These are phyloP conservation scores for Acanthurus leucopareius DNA, from an alignment of 2,797 vertebrate species.

Conservation along the genomic window DNA sequence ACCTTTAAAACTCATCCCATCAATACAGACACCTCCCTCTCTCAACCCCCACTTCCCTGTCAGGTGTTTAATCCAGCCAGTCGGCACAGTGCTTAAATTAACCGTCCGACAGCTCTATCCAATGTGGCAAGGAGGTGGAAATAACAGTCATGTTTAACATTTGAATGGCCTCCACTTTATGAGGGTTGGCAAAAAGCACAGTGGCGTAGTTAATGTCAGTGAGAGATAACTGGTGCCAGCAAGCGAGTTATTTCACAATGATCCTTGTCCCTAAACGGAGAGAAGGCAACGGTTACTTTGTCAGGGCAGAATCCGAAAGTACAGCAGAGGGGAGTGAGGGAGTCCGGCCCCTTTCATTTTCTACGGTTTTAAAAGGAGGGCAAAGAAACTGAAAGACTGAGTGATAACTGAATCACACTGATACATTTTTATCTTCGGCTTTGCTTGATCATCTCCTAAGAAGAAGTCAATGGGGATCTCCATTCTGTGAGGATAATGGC, in stretches of 20 bases:
- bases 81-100: slow-evolving; percentile 45
- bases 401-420: not conserved
- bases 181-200: slow-evolving; percentile 34
- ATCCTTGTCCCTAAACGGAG: no score
- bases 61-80: slow-evolving; percentile 56
- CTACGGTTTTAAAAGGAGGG: not conserved
- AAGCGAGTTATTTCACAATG: slow-evolving; percentile 9
- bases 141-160: slow-evolving; percentile 47
- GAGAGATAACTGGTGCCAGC: not conserved
- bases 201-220: slow-evolving; percentile 5
- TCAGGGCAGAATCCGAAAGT: no score
- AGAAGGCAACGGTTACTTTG: no score
- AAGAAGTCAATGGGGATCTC: slow-evolving; percentile 33
- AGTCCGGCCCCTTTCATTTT: not conserved
- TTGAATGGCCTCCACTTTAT: slow-evolving; percentile 44
- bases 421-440: slow-evolving; percentile 31
- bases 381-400: not conserved
- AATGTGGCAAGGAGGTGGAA: slow-evolving; percentile 33
- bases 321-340: no score
- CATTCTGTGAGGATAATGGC: slow-evolving; percentile 47
- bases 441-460: slow-evolving; percentile 43
- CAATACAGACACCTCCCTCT: slow-evolving; percentile 10
- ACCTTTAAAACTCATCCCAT: slow-evolving; percentile 39
- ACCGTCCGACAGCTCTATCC: slow-evolving; percentile 21
- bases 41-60: not conserved